Conservation (phyloP, 1,140 invertebrate genomes). For the Daktulosphaira vitifoliae region DNA sequence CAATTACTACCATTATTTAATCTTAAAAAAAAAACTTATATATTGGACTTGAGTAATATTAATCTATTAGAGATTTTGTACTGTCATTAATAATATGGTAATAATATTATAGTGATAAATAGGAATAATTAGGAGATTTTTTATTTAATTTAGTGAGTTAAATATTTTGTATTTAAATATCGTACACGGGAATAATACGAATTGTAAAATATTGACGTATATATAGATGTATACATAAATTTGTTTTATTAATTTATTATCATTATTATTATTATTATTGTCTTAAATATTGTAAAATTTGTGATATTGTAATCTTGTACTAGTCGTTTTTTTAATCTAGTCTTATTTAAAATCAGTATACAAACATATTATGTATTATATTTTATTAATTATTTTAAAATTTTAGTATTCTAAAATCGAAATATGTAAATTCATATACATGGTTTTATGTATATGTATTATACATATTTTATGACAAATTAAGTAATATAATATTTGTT, state of each 20-base stretch:
- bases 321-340: conserved; percentile 31
- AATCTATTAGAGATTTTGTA: no score
- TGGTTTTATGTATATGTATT: not conserved
- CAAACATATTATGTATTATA: not conserved
- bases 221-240: not conserved
- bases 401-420: conserved; percentile 4
- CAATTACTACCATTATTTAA: no score
- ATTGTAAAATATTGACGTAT: conserved; percentile 4
- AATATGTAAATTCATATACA: not conserved
- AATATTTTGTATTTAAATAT: not conserved
- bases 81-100: no score
- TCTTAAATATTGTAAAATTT: conserved; percentile 27
- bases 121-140: no score
- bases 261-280: conserved; percentile 5
- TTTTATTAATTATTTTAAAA: conserved; percentile 20
- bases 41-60: no score
- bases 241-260: conserved; percentile 5
- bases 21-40: no score
- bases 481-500: conserved; percentile 5
- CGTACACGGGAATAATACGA: not conserved
- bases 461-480: conserved; percentile 9
- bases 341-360: conserved; percentile 28
- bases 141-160: no score
- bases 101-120: no score
- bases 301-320: conserved; percentile 31